These are phyloP conservation scores for Gorsachius goisagi DNA, from an alignment of 2,113 vertebrate genomes.

Conservation along the genomic window DNA sequence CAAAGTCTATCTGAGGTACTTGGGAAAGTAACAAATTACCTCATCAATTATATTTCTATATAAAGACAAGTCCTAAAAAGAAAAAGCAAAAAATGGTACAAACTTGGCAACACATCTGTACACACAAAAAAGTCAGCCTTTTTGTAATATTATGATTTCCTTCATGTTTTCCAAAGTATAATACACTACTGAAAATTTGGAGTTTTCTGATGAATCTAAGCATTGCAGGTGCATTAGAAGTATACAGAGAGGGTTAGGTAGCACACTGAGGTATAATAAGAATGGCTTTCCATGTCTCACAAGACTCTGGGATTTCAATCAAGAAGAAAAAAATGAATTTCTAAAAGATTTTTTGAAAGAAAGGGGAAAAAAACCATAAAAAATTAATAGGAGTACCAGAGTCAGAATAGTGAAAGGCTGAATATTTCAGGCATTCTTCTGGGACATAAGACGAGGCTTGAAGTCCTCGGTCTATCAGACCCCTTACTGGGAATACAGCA, in stretches of 20 bases:
- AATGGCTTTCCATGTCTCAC: not conserved
- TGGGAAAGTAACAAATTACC: conserved; percentile 7
- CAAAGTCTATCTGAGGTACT: not conserved
- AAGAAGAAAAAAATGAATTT: not conserved
- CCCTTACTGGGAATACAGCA: not conserved
- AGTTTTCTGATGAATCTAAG: not conserved
- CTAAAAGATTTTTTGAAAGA: not conserved
- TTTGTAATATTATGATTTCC: not conserved
- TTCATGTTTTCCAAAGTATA: not conserved
- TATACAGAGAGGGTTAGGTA: not conserved
- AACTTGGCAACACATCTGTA: not conserved
- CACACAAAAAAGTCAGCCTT: not conserved
- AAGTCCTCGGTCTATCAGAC: not conserved
- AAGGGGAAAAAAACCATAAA: not conserved
- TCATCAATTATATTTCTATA: not conserved
- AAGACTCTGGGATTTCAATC: not conserved
- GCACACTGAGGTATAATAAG: not conserved
- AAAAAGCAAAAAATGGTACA: not conserved
- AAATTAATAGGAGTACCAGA: not conserved
- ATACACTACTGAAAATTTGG: not conserved
- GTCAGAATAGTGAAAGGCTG: not conserved
- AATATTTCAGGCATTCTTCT: not conserved
- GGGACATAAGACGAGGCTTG: not conserved
- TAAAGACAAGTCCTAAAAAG: not conserved
- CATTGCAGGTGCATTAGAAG: not conserved